A percentile compares a stretch with the other conserved stretches of the same genome.
Conservation (phyloP, 2,888 invertebrate genomes). For the Alsophila aescularia region DNA sequence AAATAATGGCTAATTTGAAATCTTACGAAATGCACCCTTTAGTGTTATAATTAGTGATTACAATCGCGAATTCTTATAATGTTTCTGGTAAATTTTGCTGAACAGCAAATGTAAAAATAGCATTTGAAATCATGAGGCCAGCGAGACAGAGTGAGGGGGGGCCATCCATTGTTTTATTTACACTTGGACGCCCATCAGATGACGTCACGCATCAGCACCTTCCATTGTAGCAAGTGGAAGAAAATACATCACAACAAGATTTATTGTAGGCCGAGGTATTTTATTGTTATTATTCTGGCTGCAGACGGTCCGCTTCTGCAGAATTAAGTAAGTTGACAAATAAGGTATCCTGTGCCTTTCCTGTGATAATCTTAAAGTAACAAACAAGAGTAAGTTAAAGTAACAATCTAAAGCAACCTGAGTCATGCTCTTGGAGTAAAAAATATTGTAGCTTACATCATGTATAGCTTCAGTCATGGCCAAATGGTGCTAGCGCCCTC, state of each 20-base stretch:
- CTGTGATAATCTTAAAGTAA: not conserved
- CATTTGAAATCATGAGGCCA: constrained; percentile 44
- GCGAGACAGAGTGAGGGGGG: constrained; percentile 51
- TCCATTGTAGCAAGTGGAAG: constrained; percentile 61
- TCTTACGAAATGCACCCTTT: constrained; percentile 2
- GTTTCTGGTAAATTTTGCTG: not conserved
- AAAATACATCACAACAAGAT: constrained; percentile 38
- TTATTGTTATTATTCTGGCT: constrained; percentile 9
- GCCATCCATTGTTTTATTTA: constrained; percentile 70
- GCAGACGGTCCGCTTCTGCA: too few species aligned
- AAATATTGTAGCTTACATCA: constrained; percentile 1
- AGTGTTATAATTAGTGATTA: not conserved
- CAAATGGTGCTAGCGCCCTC: constrained; percentile 46
- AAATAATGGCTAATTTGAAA: constrained; percentile 18
- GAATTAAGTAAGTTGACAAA: not conserved
- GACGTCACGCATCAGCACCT: constrained; percentile 75
- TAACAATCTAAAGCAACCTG: not conserved
- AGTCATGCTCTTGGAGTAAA: not conserved
- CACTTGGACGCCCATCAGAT: constrained; percentile 71
- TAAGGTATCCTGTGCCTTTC: constrained; percentile 4
- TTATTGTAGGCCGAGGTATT: constrained; percentile 7
- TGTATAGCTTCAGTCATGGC: constrained; percentile 35
- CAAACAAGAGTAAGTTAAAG: too few species aligned
- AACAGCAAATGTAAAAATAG: too few species aligned
- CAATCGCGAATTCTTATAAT: not conserved